These are phyloP conservation scores for Orius insidiosus DNA, from an alignment of 1,140 invertebrate species.

Conservation along the genomic window DNA sequence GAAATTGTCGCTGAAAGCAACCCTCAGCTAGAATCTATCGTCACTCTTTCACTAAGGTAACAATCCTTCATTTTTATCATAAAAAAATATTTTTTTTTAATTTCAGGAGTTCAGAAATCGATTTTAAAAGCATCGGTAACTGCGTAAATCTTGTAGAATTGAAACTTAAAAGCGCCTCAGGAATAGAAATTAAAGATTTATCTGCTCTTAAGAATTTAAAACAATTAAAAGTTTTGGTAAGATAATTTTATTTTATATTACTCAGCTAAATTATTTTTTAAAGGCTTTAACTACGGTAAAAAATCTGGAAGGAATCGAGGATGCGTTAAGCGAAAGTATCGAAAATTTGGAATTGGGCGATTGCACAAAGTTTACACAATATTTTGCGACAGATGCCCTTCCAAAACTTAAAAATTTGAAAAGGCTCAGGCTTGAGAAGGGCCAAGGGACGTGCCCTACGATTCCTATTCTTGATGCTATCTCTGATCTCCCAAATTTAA, in stretches of 20 bases:
- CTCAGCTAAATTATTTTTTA: constrained; percentile 15
- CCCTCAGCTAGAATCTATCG: constrained; percentile 40
- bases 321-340: constrained; percentile 41
- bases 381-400: constrained; percentile 42
- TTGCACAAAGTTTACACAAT: constrained; percentile 46
- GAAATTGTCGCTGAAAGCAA: constrained; percentile 42
- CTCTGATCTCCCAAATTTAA: constrained; percentile 34
- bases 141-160: constrained; percentile 42
- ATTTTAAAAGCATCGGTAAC: constrained; percentile 34
- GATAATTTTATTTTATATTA: constrained; percentile 6
- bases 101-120: constrained; percentile 32
- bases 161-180: constrained; percentile 42
- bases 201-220: constrained; percentile 35
- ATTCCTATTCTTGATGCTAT: constrained; percentile 41
- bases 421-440: constrained; percentile 52
- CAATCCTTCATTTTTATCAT: too few relatives aligned
- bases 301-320: constrained; percentile 39
- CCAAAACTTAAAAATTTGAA: constrained; percentile 39
- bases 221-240: constrained; percentile 41
- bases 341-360: constrained; percentile 61
- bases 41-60: constrained; percentile 45
- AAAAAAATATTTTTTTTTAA: too few relatives aligned
- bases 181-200: constrained; percentile 41
- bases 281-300: constrained; percentile 49
- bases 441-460: constrained; percentile 36